Evolutionary conservation across 2,113 vertebrate species (phyloP).

Genomic region (Hiodon alosoides): DNA sequence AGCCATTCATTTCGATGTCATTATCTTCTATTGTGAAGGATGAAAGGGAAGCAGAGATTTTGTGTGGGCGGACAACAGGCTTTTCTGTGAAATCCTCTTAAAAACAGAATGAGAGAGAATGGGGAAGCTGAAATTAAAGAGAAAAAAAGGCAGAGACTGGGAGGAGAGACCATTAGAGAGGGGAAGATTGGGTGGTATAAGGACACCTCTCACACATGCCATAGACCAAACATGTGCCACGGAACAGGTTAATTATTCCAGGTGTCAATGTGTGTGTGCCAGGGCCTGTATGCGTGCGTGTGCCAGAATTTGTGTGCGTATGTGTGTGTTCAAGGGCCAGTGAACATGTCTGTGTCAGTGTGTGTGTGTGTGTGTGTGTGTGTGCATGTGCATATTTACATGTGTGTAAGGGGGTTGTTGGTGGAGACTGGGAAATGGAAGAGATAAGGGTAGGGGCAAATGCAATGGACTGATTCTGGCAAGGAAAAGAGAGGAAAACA

Average conservation of each 20-base stretch:
- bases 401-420: background rate
- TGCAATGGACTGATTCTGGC: background rate
- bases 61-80: slow-evolving; percentile 50
- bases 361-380: background rate
- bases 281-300: background rate
- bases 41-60: slow-evolving; percentile 46
- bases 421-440: background rate
- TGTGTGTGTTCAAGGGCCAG: background rate
- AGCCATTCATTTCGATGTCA: slow-evolving; percentile 47
- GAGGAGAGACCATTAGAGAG: slow-evolving; percentile 54
- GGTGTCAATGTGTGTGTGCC: slow-evolving; percentile 47
- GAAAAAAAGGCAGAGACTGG: slow-evolving; percentile 49
- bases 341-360: background rate
- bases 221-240: slow-evolving; percentile 41
- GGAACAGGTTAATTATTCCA: slow-evolving; percentile 74
- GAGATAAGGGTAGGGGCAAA: background rate
- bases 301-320: background rate
- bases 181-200: slow-evolving; percentile 50
- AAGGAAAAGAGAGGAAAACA: background rate
- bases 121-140: slow-evolving; percentile 55
- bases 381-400: background rate
- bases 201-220: slow-evolving; percentile 46
- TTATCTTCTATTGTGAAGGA: slow-evolving; percentile 55
- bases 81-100: slow-evolving; percentile 61
- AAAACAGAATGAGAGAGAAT: slow-evolving; percentile 49